Evolutionary conservation across 2,113 vertebrate genomes (phyloP), one percentile per base, ranked within the genome.

Genomic region (Heterotis niloticus): DNA sequence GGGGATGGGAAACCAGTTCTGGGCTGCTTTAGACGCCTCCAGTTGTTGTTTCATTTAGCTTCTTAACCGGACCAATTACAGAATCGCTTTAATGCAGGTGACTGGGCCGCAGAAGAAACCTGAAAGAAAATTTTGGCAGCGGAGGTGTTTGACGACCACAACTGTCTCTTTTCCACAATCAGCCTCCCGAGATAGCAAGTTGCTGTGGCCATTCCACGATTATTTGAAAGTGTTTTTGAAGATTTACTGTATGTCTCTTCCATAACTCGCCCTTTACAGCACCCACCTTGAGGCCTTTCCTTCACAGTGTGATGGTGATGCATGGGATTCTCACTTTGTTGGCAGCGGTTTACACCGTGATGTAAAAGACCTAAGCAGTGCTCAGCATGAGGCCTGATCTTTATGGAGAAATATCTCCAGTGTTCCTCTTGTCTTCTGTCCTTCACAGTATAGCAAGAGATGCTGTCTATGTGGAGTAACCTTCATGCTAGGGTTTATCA

Each of bases 121-220:
- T 72, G 20, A 71, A 54, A 54, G 69, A 72, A 24, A 54, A n/a
- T 54, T 51, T n/a, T 5, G 11, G 52, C 69, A 52, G 24, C n/a
- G 13, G 54, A 23, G 34, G 69, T n/a, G 13, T 1, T 5, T 51
- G 11, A 5, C 54, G 1, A 2, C 54, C 69, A 5, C 12, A 11
- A 16, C 11, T 54, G 54, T 17, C 54, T 74, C 13, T 28, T 5
- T 26, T 23, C 23, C 20, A 4, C 17, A 54, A 90, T 88, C 87
- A 86, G 85, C 86, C 88, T 80, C 82, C 88, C 85, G 88, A 92
- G 91, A 92, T 90, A 90, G 93, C 93, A 93, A 92, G 91, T 90
- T 91, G 87, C 90, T 89, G 90, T 93, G 91, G 92, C 93, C 93
- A 93, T 93, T 93, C 92, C 90, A 93, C 93, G 89, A 89, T 87